A percentile compares a stretch with the other conserved stretches of the same genome.
phyloP scores from a whole-genome alignment of 2,888 invertebrate species.

The Ophraella communa region DNA sequence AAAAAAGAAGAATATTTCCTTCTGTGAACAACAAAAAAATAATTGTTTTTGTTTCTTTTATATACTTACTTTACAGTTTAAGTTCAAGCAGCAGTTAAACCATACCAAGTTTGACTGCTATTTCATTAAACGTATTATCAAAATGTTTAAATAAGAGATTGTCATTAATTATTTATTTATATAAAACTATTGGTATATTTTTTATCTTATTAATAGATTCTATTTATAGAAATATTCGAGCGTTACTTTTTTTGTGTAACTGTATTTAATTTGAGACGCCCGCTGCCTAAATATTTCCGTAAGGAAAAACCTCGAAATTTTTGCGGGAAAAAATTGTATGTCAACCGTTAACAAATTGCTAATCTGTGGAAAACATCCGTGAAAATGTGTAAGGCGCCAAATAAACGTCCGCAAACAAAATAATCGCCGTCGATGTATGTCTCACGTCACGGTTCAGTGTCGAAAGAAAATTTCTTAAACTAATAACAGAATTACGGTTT shows the following conservation, averaged over 20 bases:
- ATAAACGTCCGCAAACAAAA: not conserved
- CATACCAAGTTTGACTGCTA: no score
- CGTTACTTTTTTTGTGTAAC: no score
- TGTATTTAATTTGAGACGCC: no score
- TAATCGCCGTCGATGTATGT: not conserved
- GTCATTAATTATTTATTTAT: no score
- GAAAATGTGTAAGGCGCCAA: not conserved
- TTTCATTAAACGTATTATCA: no score
- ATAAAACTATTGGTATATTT: no score
- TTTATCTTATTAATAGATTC: no score
- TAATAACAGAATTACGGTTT: not conserved
- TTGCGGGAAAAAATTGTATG: no score
- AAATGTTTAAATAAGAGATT: no score
- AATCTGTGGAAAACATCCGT: constrained; percentile 1
- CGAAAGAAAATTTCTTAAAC: not conserved
- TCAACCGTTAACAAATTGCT: constrained; percentile 1
- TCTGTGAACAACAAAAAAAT: constrained; percentile 15
- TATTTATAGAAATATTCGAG: no score
- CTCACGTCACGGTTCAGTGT: not conserved
- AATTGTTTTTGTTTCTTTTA: constrained; percentile 4
- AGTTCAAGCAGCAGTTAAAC: not conserved
- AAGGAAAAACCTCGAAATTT: no score
- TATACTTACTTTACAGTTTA: not conserved
- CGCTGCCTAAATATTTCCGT: no score
- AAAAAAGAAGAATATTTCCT: constrained; percentile 15